Evolutionary conservation across 1,140 invertebrate genomes (phyloP), one percentile per base, ranked within the genome.

Genomic region (Zaprionus gabonicus): DNA sequence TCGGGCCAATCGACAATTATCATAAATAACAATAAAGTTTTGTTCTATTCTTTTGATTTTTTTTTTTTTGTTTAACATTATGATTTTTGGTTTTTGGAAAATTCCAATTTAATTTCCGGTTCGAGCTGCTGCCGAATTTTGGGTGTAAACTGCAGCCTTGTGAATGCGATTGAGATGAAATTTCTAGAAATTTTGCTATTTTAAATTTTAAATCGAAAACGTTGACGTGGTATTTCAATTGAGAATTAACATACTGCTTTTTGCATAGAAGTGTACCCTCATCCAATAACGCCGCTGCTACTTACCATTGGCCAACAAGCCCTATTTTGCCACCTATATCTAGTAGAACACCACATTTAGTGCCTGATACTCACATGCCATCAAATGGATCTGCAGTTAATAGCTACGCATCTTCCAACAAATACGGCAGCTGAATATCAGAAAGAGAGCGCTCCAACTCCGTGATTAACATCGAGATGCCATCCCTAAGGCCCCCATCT

Each of bases 261-360:
- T 83, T 94, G 94, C 91, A 94, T 94, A 94, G 94, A 92, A 94
- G 94, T 81, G 91, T 94, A 77, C 93, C 94, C 80, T 93, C 93
- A 91, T 91, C 93, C 76, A 93, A 92, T 87, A 87, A 93, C 94
- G 81, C 93, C 94, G 81, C 93, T 94, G 92, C 94, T 94, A 81
- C 95, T 95, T 96, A 96, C 83, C 95, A 95, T 44, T 96, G 96
- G 96, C 95, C 96, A 75, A 94, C 95, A 62, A 96, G 95, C 91
- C 96, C 96, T 77, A 95, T 96, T 64, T 93, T 96, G 78, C 96
- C 96, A 71, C 95, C 96, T 63, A 94, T 96, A 74, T 95, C 95
- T 77, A 95, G 95, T 80, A 94, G 96, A 69, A 96, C 96, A 76
- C 95, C 95, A 58, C 96, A 96, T 92, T 94, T 96, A 59, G 95